These are phyloP conservation scores for Stenoptilia bipunctidactyla DNA, from an alignment of 2,888 invertebrate species.

Conservation along the genomic window DNA sequence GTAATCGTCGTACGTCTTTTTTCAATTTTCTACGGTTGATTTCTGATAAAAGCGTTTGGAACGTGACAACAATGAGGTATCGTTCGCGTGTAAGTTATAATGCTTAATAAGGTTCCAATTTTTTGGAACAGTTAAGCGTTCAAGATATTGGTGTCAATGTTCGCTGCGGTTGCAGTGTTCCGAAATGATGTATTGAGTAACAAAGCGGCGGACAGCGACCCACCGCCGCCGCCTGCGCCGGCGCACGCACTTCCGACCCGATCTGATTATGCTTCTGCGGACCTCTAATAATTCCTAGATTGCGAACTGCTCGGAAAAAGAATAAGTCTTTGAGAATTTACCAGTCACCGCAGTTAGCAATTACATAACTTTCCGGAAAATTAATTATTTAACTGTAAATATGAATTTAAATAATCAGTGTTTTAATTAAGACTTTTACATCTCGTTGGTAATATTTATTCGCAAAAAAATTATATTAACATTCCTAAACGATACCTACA, in stretches of 20 bases:
- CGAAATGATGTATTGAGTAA: constrained; percentile 64
- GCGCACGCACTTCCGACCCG: constrained; percentile 45
- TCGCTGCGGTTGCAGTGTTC: constrained; percentile 68
- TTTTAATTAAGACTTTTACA: too few relatives aligned
- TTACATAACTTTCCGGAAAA: too few relatives aligned
- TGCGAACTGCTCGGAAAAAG: too few relatives aligned
- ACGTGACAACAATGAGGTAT: constrained; percentile 13
- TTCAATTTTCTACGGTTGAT: neutral
- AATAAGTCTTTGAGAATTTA: too few relatives aligned
- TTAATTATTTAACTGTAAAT: too few relatives aligned
- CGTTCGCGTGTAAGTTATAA: constrained; percentile 14
- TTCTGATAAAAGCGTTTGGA: constrained; percentile 3
- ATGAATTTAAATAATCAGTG: too few relatives aligned
- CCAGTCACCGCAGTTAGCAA: too few relatives aligned
- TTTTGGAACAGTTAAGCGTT: constrained; percentile 36
- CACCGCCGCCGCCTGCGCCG: constrained; percentile 24
- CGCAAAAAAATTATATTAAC: too few relatives aligned
- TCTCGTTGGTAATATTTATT: too few relatives aligned
- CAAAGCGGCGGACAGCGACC: constrained; percentile 35
- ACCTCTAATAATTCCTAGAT: too few relatives aligned
- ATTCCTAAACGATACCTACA: too few relatives aligned
- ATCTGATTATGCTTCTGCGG: constrained; percentile 44
- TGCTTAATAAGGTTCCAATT: constrained; percentile 28
- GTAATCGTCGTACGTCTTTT: too few relatives aligned
- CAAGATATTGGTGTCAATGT: constrained; percentile 65